A percentile compares a stretch with the other conserved stretches of the same genome.
Conservation (phyloP, 2,113 vertebrate species). For the Neolamprologus kungweensis region DNA sequence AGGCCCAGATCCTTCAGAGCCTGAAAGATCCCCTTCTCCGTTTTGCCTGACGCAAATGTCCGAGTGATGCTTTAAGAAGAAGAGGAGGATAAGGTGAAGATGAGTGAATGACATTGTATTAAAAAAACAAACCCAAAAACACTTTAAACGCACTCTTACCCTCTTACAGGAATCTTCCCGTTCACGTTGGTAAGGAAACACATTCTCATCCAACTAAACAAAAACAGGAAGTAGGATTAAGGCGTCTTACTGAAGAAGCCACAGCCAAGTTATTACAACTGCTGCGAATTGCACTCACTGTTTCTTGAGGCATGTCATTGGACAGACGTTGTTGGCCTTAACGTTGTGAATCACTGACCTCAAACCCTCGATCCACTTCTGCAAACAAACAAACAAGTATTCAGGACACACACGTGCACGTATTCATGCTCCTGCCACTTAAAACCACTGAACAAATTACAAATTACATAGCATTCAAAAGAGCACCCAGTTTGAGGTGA, state of each 20-base stretch:
- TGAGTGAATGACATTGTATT: neutral
- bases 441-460: neutral
- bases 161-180: constrained; percentile 94
- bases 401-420: neutral
- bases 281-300: constrained; percentile 78
- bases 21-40: constrained; percentile 99
- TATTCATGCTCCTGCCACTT: neutral
- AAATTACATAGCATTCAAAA: neutral
- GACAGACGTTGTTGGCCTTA: constrained; percentile 97
- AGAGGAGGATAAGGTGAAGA: neutral
- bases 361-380: constrained; percentile 97
- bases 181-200: constrained; percentile 93
- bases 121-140: neutral
- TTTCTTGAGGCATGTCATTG: constrained; percentile 98
- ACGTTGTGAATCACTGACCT: constrained; percentile 95
- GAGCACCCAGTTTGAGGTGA: neutral
- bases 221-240: neutral
- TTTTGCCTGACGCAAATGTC: constrained; percentile 98
- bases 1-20: constrained; percentile 95
- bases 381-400: constrained; percentile 32
- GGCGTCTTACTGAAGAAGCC: neutral
- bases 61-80: constrained; percentile 82
- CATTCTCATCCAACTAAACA: constrained; percentile 93
- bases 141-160: constrained; percentile 69
- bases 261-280: neutral